phyloP scores from a whole-genome alignment of 2,797 vertebrate genomes.

The Kryptopterus vitreolus region DNA sequence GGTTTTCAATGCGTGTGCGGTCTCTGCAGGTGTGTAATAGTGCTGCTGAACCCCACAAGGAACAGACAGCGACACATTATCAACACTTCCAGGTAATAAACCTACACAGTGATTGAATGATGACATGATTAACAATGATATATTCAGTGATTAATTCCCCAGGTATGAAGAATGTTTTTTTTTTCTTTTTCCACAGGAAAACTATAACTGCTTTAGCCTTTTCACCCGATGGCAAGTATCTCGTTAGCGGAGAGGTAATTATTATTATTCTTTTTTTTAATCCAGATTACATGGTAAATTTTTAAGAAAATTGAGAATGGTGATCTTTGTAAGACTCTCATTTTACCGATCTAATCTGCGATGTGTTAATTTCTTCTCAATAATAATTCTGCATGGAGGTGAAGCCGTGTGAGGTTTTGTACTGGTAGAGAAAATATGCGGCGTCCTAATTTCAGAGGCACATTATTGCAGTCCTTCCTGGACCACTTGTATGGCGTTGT shows the following conservation, averaged over 20 bases:
- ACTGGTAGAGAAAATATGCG: neutral
- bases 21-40: slow-evolving; percentile 87
- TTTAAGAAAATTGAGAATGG: neutral
- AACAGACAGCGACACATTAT: slow-evolving; percentile 90
- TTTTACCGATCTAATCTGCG: neutral
- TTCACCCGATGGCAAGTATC: slow-evolving; percentile 90
- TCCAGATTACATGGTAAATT: neutral
- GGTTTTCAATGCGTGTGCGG: neutral
- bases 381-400: neutral
- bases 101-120: neutral
- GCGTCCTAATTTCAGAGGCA: neutral
- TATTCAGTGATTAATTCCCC: neutral
- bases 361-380: neutral
- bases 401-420: neutral
- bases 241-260: slow-evolving; percentile 97
- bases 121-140: neutral
- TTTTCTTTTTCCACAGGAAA: slow-evolving; percentile 75
- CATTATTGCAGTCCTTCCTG: slow-evolving; percentile 65
- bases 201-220: slow-evolving; percentile 92
- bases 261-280: neutral
- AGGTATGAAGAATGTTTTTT: neutral
- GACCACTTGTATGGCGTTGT: neutral
- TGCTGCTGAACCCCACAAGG: slow-evolving; percentile 88
- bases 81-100: slow-evolving; percentile 84
- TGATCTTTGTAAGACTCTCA: neutral